Evolutionary conservation across 2,113 vertebrate genomes (phyloP).

Genomic region (Scolopax mira): DNA sequence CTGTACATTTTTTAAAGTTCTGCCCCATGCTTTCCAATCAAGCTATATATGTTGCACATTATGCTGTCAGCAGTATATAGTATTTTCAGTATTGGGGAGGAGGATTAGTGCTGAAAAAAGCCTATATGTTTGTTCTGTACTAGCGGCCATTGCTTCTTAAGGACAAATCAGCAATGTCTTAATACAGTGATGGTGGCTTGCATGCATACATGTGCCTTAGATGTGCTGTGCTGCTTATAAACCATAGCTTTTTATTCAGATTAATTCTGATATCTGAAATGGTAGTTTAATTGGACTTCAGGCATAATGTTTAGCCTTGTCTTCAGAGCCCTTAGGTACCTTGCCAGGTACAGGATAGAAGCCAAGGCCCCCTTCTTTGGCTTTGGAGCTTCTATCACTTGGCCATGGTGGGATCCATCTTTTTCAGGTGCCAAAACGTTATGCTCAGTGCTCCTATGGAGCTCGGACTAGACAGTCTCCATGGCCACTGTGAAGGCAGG

Average conservation of each 20-base stretch:
- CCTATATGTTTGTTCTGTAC: constrained; percentile 59
- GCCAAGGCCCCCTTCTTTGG: background rate
- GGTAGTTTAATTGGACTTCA: constrained; percentile 62
- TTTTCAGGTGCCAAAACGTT: constrained; percentile 52
- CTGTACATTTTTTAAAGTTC: constrained; percentile 79
- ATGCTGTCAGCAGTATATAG: constrained; percentile 67
- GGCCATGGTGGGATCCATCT: constrained; percentile 39
- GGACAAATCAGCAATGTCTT: constrained; percentile 52
- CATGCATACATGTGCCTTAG: constrained; percentile 80
- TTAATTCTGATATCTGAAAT: constrained; percentile 62
- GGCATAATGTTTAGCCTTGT: constrained; percentile 68
- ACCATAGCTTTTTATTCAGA: constrained; percentile 69
- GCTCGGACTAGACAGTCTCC: constrained; percentile 41
- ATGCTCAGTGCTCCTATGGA: constrained; percentile 69
- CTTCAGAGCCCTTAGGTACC: constrained; percentile 59
- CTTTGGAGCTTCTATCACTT: constrained; percentile 22
- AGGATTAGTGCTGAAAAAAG: constrained; percentile 66
- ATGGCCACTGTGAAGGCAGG: constrained; percentile 46
- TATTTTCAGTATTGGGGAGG: constrained; percentile 68
- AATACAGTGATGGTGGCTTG: constrained; percentile 69
- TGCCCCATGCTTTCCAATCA: constrained; percentile 75
- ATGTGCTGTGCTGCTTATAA: constrained; percentile 74
- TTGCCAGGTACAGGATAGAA: background rate
- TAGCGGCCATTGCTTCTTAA: constrained; percentile 59
- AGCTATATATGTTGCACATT: constrained; percentile 73